phyloP scores from a whole-genome alignment of 2,797 vertebrate genomes.

The Anniella stebbinsi region DNA sequence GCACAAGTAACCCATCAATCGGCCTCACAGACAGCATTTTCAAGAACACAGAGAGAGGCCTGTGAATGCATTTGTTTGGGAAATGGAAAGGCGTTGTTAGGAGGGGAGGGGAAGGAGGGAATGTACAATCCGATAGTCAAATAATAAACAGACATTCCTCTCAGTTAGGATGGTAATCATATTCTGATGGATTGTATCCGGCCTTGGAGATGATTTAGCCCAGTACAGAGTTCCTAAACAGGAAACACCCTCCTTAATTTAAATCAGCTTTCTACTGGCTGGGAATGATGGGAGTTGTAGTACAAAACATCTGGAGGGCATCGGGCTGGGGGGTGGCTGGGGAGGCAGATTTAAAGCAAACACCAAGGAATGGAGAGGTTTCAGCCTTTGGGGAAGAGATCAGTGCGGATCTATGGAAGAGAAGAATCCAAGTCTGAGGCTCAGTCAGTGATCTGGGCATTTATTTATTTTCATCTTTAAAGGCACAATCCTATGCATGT shows the following conservation, averaged over 20 bases:
- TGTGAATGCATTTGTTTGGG: neutral
- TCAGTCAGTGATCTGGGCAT: neutral
- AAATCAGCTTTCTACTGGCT: no score
- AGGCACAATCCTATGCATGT: no score
- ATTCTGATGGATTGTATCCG: neutral
- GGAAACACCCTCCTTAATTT: neutral
- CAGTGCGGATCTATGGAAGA: no score
- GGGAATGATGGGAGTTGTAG: no score
- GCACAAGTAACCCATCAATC: no score
- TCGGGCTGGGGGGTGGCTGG: neutral
- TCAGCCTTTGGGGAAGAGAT: neutral
- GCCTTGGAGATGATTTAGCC: neutral
- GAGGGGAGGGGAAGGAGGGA: neutral
- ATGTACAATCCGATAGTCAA: neutral
- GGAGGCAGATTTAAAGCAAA: neutral
- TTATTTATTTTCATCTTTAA: no score
- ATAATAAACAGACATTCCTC: slow-evolving; percentile 21
- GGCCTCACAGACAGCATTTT: no score
- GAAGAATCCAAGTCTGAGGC: neutral
- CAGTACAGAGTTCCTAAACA: slow-evolving; percentile 1
- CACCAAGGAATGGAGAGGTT: neutral
- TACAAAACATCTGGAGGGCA: no score
- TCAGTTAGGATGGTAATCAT: neutral
- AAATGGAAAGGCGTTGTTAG: neutral
- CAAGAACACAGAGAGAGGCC: neutral